A percentile compares a stretch with the other conserved stretches of the same genome.
Conservation (phyloP, 1,140 invertebrate species). For the Trichogramma pretiosum region DNA sequence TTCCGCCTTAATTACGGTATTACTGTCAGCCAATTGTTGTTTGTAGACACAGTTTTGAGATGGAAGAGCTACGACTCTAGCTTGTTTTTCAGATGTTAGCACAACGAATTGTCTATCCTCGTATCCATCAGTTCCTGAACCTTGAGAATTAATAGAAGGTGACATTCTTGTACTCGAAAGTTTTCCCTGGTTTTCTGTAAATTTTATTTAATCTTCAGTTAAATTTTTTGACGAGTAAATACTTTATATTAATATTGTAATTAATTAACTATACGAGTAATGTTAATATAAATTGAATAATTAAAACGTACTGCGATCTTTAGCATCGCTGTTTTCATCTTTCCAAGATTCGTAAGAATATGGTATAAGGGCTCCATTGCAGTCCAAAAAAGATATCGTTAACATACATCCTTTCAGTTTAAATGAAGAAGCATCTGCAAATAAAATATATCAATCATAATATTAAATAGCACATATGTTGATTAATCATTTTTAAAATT, state of each 20-base stretch:
- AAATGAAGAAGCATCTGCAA: conserved; percentile 79
- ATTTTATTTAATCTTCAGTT: no score
- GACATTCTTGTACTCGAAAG: conserved; percentile 57
- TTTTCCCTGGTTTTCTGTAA: conserved; percentile 37
- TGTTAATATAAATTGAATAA: not conserved
- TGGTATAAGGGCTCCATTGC: conserved; percentile 77
- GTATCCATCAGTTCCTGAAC: conserved; percentile 45
- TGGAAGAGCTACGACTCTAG: conserved; percentile 84
- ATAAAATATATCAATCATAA: conserved; percentile 17
- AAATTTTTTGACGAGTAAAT: conserved; percentile 18
- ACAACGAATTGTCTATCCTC: conserved; percentile 87
- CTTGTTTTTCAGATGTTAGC: conserved; percentile 89
- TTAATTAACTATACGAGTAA: no score
- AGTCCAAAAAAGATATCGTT: conserved; percentile 91
- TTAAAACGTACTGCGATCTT: conserved; percentile 46
- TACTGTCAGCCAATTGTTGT: conserved; percentile 74
- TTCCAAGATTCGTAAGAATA: conserved; percentile 80
- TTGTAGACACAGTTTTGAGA: conserved; percentile 86
- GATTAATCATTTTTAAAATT: no score
- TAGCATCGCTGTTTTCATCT: conserved; percentile 63
- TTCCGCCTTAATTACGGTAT: conserved; percentile 91
- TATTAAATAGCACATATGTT: conserved; percentile 10
- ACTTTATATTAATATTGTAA: conserved; percentile 22
- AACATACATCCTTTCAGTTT: conserved; percentile 88
- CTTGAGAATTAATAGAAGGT: conserved; percentile 54